Evolutionary conservation across 1,140 invertebrate genomes (phyloP).

Genomic region (Eueides isabella): DNA sequence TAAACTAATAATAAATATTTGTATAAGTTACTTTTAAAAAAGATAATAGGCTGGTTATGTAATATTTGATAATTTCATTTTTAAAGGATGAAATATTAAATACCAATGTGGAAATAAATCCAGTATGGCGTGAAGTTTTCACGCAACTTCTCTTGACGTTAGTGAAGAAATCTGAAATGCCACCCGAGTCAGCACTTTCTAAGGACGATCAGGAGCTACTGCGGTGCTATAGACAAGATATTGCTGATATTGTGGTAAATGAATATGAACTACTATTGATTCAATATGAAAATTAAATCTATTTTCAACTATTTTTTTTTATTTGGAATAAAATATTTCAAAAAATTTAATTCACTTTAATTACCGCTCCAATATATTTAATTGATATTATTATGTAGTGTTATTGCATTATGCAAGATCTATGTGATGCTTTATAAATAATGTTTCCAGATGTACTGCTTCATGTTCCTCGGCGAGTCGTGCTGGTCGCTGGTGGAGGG

Average conservation of each 20-base stretch:
- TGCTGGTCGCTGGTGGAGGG: constrained; percentile 82
- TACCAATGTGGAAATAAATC: constrained; percentile 42
- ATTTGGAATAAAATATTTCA: too few species aligned
- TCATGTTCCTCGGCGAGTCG: constrained; percentile 88
- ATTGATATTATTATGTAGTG: too few species aligned
- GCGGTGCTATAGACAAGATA: constrained; percentile 95
- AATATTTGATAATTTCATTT: too few species aligned
- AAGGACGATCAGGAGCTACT: constrained; percentile 93
- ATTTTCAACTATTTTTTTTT: too few species aligned
- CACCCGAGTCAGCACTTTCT: constrained; percentile 75
- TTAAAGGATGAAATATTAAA: constrained; percentile 65
- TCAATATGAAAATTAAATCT: too few species aligned
- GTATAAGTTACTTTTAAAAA: too few species aligned
- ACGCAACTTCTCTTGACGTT: constrained; percentile 64
- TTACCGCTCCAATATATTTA: too few species aligned
- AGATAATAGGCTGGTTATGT: too few species aligned
- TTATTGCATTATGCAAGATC: too few species aligned
- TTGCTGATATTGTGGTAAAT: constrained; percentile 91
- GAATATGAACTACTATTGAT: neutral
- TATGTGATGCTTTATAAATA: neutral
- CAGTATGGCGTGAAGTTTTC: constrained; percentile 68
- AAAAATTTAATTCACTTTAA: too few species aligned
- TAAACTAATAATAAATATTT: too few species aligned
- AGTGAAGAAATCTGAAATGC: constrained; percentile 68
- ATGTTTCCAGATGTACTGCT: constrained; percentile 88